Conservation (phyloP, 2,888 invertebrate species). For the Drosophila macrothrix region DNA sequence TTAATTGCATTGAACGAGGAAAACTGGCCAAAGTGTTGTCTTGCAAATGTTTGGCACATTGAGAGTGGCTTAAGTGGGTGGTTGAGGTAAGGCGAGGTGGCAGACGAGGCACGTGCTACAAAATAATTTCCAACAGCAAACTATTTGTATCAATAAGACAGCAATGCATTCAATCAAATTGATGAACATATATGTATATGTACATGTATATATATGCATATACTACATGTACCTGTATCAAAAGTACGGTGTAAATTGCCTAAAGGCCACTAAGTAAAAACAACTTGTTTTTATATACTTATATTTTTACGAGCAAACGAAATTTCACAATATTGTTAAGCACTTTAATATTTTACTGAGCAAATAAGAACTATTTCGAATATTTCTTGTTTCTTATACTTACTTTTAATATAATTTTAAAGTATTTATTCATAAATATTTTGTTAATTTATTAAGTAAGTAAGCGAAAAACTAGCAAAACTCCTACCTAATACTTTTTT, state of each 20-base stretch:
- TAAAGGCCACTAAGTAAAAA: not conserved
- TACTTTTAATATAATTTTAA: not conserved
- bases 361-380: not conserved
- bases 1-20: constrained; percentile 56
- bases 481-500: no score
- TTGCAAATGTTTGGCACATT: constrained; percentile 14
- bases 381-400: not conserved
- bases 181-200: not conserved
- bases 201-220: not conserved
- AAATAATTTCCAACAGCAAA: constrained; percentile 8
- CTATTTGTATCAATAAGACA: not conserved
- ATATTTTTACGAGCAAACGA: not conserved
- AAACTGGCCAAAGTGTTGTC: constrained; percentile 14
- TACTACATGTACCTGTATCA: not conserved
- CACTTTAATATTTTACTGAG: not conserved
- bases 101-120: not conserved
- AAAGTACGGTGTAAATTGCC: not conserved
- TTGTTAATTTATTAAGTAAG: not conserved
- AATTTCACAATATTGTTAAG: not conserved
- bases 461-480: not conserved
- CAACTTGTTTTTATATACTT: not conserved
- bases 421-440: not conserved
- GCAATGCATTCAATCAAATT: constrained; percentile 6
- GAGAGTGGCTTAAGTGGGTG: constrained; percentile 3
- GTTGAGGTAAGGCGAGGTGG: no score